These are phyloP conservation scores for Ia io DNA, from an alignment of 2,113 vertebrate genomes.

Conservation along the genomic window DNA sequence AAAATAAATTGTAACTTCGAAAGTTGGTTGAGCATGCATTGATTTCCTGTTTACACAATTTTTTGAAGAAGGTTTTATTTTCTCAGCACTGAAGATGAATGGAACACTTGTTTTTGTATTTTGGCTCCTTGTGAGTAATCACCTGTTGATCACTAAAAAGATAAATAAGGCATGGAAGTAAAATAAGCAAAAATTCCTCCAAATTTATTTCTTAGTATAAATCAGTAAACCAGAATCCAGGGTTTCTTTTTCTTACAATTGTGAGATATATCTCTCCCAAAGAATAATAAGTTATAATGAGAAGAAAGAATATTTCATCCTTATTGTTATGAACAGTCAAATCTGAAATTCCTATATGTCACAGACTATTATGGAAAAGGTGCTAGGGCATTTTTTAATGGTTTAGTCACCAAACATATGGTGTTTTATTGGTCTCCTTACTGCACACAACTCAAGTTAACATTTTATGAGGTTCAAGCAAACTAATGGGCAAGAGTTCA, in stretches of 20 bases:
- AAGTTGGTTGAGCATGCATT: neutral
- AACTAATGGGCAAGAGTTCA: constrained; percentile 65
- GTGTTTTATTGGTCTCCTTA: constrained; percentile 66
- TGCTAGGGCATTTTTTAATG: constrained; percentile 58
- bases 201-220: constrained; percentile 14
- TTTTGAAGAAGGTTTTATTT: neutral
- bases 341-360: constrained; percentile 26
- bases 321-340: constrained; percentile 25
- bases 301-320: neutral
- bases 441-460: constrained; percentile 56
- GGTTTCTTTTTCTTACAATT: neutral
- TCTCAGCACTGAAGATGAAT: neutral
- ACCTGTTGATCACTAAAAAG: neutral
- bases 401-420: constrained; percentile 54
- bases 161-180: neutral
- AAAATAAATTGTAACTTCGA: neutral
- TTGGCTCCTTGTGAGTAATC: neutral
- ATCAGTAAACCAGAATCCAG: neutral
- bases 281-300: neutral
- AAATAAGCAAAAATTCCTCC: neutral
- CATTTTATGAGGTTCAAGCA: constrained; percentile 68
- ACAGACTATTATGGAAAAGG: constrained; percentile 45
- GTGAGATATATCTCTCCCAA: neutral
- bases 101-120: neutral
- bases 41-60: neutral